Percentiles rank a stretch among this genome's conserved stretches.
phyloP scores from a whole-genome alignment of 2,888 invertebrate species.

The Drosophila barbarae region DNA sequence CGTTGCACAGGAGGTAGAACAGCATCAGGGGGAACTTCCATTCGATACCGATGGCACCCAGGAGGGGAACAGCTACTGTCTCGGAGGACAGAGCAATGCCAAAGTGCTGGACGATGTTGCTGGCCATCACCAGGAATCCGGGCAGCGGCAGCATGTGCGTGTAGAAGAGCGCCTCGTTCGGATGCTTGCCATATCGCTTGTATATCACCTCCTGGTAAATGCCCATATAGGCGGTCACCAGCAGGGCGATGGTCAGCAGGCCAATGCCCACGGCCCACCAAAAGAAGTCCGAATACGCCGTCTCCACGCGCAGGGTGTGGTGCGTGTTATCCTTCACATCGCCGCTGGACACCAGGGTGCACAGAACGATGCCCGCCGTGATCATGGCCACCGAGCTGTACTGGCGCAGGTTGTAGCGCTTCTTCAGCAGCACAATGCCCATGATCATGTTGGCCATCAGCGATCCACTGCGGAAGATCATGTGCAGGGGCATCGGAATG shows the following conservation, averaged over 20 bases:
- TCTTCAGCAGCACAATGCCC: conserved; percentile 93
- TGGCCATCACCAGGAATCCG: conserved; percentile 89
- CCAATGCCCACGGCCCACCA: conserved; percentile 88
- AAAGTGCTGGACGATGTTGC: conserved; percentile 89
- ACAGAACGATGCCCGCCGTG: conserved; percentile 93
- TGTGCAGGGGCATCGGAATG: conserved; percentile 98
- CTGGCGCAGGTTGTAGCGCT: conserved; percentile 89
- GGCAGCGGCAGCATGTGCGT: conserved; percentile 95
- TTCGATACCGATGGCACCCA: conserved; percentile 83
- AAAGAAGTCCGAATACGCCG: conserved; percentile 79
- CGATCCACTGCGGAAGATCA: conserved; percentile 98
- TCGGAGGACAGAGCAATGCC: conserved; percentile 86
- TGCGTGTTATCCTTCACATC: conserved; percentile 83
- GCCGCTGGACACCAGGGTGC: conserved; percentile 92
- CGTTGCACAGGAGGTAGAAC: conserved; percentile 88
- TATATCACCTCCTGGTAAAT: conserved; percentile 95
- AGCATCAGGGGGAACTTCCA: conserved; percentile 86
- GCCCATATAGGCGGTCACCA: conserved; percentile 97
- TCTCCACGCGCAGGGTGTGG: conserved; percentile 80
- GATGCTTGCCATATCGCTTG: conserved; percentile 92
- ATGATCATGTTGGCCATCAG: conserved; percentile 97
- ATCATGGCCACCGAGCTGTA: conserved; percentile 96
- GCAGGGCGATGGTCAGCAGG: conserved; percentile 91
- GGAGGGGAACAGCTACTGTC: conserved; percentile 70
- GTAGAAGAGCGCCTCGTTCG: conserved; percentile 92